Base-by-base conservation (phyloP, 2,888 invertebrate species). In the Diaphora mendica region DNA sequence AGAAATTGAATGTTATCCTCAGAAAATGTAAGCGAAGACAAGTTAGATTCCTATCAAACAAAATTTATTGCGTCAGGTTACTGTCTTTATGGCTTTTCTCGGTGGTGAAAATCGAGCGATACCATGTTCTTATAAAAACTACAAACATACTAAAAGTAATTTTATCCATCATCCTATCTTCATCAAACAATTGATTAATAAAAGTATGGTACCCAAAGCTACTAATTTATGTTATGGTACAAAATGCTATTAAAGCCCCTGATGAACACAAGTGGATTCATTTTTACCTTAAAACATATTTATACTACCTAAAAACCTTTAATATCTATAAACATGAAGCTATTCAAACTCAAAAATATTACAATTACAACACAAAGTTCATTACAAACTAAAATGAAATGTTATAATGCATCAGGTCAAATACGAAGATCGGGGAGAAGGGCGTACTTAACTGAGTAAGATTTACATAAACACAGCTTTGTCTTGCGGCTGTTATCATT, bases 401-500 rank as follows among this genome's bases (percentile, higher is more conserved):
- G 86, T 84, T 84, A 84, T 86, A 86, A 90, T 90, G 85, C 89
- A 87, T 87, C 82, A 82, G 84, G 84, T 79, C 81, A 83, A 86
- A 86, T 83, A 82, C 77, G 85, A 88, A 92, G 91, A 92, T 94
- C 91, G 91, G 88, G 85, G 88, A 90, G 90, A 91, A 90, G 91
- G 89, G 90, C 90, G 91, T 80, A 78, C 76, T 78, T 91, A 93
- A 91, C 92, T 86, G 89, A 93, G 91, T 92, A 87, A 91, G 93
- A 95, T 94, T 94, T 92, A 92, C 94, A 94, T 94, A 94, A 95
- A 94, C 93, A 94, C 90, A 88, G 88, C 86, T 86, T 87, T 91
- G 87, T 93, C 95, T 94, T 92, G 92, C 90, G 94, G 93, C 90
- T 95, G 92, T 95, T 95, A 94, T 95, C 91, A 93, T 95, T 95